Base-by-base conservation (phyloP, 2,888 invertebrate genomes). In the Germaria angustata region DNA sequence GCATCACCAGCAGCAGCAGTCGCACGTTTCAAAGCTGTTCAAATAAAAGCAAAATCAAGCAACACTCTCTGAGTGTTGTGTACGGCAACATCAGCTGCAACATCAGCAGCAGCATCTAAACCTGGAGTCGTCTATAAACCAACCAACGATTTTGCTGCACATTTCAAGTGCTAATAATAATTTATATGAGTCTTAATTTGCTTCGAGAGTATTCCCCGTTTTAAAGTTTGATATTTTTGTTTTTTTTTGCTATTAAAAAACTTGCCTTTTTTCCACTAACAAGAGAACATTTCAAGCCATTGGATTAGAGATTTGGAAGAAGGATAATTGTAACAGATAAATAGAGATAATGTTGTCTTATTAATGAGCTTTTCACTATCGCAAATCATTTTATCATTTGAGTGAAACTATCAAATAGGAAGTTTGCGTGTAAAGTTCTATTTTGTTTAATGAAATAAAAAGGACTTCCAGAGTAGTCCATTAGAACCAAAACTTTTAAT, bases 151-250 rank as follows among this genome's bases (percentile, higher is more conserved):
- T 57, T 55, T 66, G 46, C 36, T 36, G 36, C 20, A 44, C 15
- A 36, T 15, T 71, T 44, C 53, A 66, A 78, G 75, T 79, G 69
- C 78, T 66, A 79, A 82, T 78, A 82, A 82, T 78, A 63, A n/a
- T 65, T 63, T 73, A 55, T 73, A 49, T 34, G 28, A 68, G 68
- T 65, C 66, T 69, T 71, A 71, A 76, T 81, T 65, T 65, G 61
- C 39, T 51, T 61, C 28, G 6, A 32, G 17, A n/a, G n/a, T 9
- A 20, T 20, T 20, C 28, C n/a, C 44, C 34, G 46, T 61, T 51
- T 51, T 3, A 8, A 13, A 61, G 36, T 63, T 63, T 73, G 24
- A 24, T 49, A 2, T 39, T 51, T 69, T 57, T 6, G 13, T 44
- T 57, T 49, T 53, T 65, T 24, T 53, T 39, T 0, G 15, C 36